These are phyloP conservation scores for Solen grandis DNA, from an alignment of 1,140 invertebrate genomes.

Conservation along the genomic window DNA sequence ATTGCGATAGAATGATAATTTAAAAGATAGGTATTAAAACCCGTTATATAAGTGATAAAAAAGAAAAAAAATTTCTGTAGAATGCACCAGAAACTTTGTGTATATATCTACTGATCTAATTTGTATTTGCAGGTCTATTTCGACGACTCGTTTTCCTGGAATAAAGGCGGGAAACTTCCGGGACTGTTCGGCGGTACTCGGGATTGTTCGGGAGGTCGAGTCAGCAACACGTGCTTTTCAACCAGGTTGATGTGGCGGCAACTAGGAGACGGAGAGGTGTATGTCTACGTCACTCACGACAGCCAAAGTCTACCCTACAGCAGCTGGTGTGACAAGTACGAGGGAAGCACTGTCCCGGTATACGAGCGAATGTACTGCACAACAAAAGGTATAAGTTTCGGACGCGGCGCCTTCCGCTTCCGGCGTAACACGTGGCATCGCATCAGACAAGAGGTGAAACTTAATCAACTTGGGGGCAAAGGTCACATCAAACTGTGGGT, in stretches of 20 bases:
- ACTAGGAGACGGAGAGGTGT: conserved; percentile 65
- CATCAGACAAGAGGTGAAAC: conserved; percentile 61
- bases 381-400: conserved; percentile 45
- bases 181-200: conserved; percentile 61
- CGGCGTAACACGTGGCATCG: conserved; percentile 57
- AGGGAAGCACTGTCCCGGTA: conserved; percentile 41
- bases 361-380: conserved; percentile 57
- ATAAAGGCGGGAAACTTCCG: conserved; percentile 69
- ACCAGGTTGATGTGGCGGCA: conserved; percentile 71
- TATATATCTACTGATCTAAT: no score
- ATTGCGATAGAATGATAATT: no score
- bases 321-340: conserved; percentile 42
- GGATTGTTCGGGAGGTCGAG: conserved; percentile 59
- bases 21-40: no score
- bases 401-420: conserved; percentile 52
- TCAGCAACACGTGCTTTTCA: conserved; percentile 64
- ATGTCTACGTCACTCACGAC: conserved; percentile 62
- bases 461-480: conserved; percentile 51
- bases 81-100: no score
- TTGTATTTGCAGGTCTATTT: no score
- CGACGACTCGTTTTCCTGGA: conserved; percentile 67
- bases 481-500: conserved; percentile 63
- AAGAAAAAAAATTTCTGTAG: no score
- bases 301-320: conserved; percentile 39
- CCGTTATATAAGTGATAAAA: no score